These are phyloP conservation scores for Mungos mungo DNA, from an alignment of 2,113 vertebrate genomes.

Conservation along the genomic window DNA sequence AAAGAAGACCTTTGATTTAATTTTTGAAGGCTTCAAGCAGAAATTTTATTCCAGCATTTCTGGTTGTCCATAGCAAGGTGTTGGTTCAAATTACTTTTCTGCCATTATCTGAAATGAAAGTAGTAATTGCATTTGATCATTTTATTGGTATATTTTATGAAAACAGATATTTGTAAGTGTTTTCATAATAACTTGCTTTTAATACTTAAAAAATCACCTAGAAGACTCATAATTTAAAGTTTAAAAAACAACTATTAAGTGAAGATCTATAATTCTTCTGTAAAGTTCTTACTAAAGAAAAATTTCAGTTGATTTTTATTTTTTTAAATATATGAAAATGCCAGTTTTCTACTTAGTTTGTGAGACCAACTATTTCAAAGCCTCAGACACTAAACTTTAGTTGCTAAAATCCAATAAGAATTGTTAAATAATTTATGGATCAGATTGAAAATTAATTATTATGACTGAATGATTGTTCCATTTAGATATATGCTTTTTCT, in stretches of 20 bases:
- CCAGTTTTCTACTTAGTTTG: neutral
- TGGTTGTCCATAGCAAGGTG: neutral
- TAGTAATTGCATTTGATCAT: neutral
- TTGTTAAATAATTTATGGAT: neutral
- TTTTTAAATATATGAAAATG: neutral
- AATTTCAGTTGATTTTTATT: neutral
- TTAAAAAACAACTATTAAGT: neutral
- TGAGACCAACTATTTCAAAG: neutral
- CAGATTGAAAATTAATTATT: neutral
- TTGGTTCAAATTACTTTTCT: neutral
- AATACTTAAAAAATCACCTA: neutral
- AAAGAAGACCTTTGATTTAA: neutral
- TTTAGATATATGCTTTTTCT: neutral
- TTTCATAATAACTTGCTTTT: neutral
- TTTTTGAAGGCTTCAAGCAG: neutral
- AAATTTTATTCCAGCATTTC: neutral
- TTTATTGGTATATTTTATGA: neutral
- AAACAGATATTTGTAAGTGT: neutral
- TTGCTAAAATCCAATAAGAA: neutral
- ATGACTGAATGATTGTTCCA: neutral
- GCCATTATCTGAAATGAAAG: neutral
- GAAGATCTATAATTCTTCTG: neutral
- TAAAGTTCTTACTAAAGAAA: neutral
- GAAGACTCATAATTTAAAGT: neutral
- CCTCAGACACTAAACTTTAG: neutral